Base-by-base conservation (phyloP, 2,888 invertebrate genomes). In the Metopia argyrocephala region DNA sequence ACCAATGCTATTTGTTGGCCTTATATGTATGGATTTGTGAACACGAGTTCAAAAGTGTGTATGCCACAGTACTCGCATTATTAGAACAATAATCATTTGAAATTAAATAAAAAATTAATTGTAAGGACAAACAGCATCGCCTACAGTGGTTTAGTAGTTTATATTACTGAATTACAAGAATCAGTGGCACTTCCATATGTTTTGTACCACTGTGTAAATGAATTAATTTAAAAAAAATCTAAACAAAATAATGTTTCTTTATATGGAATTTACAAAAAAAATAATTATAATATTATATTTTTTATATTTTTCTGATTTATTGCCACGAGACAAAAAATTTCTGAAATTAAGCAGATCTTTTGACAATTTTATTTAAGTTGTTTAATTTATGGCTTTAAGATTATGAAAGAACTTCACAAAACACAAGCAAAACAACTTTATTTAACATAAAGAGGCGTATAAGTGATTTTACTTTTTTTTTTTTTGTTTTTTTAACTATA, bases 321-420 rank as follows among this genome's bases (percentile, higher is more conserved):
- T 68, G 73, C 80, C 76, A 76, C 76, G 73, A 80, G 73, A 73
- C 73, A 76, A 76, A 69, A 80, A 69, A 27, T 76, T 76, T 74
- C 80, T 76, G 73, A 80, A 80, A 73, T 80, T 76, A 80, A 80
- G 62, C 76, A 80, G 76, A 76, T 80, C 80, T 80, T 64, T 80
- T 80, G 80, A 80, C 80, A 80, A 80, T 80, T 80, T 80, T 76
- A 80, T 80, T 80, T 62, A 68, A 80, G 73, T 80, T 76, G 64
- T 73, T 76, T 76, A 76, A 80, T 80, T 80, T 80, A 80, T 76
- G 64, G 68, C 69, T 52, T 38, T 21, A 73, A 65, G 64, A 69
- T 76, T 73, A 73, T 76, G 56, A 75, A 75, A 65, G 45, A 64
- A 65, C 21, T 70, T 66, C 48, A 27, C 20, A 38, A 6, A 21